Base-by-base conservation (phyloP, 2,113 vertebrate species). In the Coptodon bakossiorum region DNA sequence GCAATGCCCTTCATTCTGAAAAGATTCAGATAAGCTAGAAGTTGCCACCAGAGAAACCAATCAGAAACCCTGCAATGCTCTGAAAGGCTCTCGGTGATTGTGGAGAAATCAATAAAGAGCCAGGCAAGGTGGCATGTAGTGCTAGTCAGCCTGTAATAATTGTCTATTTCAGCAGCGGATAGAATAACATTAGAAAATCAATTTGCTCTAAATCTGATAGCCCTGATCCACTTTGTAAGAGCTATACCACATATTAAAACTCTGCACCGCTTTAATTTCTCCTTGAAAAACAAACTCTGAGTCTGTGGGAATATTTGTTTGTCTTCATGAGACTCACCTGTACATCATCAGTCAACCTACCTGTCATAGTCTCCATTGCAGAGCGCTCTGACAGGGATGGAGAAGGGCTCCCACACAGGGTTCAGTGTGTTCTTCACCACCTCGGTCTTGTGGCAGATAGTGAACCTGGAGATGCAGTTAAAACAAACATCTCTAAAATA, bases 331-430 rank as follows among this genome's bases (percentile, higher is more conserved):
- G 5, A 14, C 19, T 80, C 68, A 53, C 54, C 68, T 29, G 79
- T 3, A 3, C 43, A 82, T 81, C 29, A 76, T 90, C 78, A 24
- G 34, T 85, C 10, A 76, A 78, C 95, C 86, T 96, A 98, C 98
- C 98, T 97, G 68, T 98, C 97, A 17, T 98, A 96, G 95, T 99
- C 98, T 22, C 98, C 98, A 0, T 99, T 99, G 96, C 98, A 99
- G 84, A 99, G 97, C 3, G 96, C 98, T 80, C 98, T 96, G 87
- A 99, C 98, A 0, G 98, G 98, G 81, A 99, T 98, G 93, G 97
- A 96, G 94, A 99, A 98, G 3, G 97, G 95, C 61, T 98, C 97
- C 98, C 98, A 99, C 16, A 98, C 91, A 0, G 98, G 98, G 89
- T 98, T 98, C 81, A 99, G 94, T 0, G 98, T 98, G 93, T 97